Base-by-base conservation (phyloP, 2,113 vertebrate species). In the Lampris megalopsis region DNA sequence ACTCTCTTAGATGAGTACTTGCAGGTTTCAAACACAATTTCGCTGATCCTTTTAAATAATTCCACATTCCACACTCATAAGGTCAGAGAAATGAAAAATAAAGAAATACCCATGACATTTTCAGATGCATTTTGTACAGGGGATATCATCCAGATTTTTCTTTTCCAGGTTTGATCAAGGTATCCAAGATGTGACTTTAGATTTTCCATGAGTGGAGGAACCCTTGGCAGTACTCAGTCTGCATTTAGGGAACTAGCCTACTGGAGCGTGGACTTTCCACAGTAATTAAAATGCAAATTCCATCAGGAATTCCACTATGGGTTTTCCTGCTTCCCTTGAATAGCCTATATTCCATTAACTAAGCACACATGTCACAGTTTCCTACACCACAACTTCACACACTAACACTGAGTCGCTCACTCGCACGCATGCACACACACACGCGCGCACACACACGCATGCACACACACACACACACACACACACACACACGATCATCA, bases 301-400 rank as follows among this genome's bases (percentile, higher is more conserved):
- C 69, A 77, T 9, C 50, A 70, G 4, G 38, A 82, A 77, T 66
- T 64, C 59, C 35, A 73, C 62, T 35, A 41, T 48, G 59, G 47
- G 38, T 85, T 66, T 2, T 52, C 60, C 72, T 65, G 63, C 47
- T 50, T 50, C 50, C 47, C 45, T 35, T 50, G 5, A 36, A 37
- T 2, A 38, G 4, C 10, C 3, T 6, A 68, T 71, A 63, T 72
- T 49, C 89, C 73, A 60, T 45, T 38, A 71, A 63, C 9, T 75
- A 77, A 81, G 75, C 63, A 75, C 67, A 68, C 60, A 80, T 57
- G 60, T 2, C 69, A 63, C 36, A 81, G 52, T 82, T 84, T 86
- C 72, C 77, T 77, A 67, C 52, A 72, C 40, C 38, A 54, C 42
- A 64, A 40, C 53, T 74, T 79, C 70, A 68, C 62, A 36, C 62